Percentiles rank a stretch among this genome's conserved stretches.
Evolutionary conservation across 2,888 invertebrate species (phyloP).

Genomic region (Aproaerema taeniolella): DNA sequence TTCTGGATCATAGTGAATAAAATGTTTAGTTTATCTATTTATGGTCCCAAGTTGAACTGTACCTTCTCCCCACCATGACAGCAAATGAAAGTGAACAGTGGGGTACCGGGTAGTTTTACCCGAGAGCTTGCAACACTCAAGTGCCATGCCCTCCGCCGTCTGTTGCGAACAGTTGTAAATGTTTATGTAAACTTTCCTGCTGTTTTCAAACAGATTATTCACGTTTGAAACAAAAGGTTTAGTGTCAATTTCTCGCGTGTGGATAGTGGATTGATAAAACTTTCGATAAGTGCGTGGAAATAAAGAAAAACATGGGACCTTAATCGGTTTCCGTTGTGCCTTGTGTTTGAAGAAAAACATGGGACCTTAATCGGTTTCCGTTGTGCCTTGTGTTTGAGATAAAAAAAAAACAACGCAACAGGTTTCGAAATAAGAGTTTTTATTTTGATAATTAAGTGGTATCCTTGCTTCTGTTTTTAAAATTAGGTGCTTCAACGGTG

Average conservation of each 20-base stretch:
- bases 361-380: not conserved
- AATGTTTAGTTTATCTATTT: too few species aligned
- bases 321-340: too few species aligned
- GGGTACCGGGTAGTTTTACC: not conserved
- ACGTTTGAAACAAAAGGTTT: not conserved
- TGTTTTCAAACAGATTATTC: slow-evolving; percentile 34
- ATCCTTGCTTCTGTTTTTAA: too few species aligned
- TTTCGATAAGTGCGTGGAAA: not conserved
- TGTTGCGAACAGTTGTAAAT: slow-evolving; percentile 2
- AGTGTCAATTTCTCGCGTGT: not conserved
- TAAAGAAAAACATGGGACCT: too few species aligned
- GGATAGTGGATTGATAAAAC: not conserved
- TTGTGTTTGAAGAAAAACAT: not conserved
- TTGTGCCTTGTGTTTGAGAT: not conserved
- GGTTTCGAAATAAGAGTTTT: not conserved
- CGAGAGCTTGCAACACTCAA: slow-evolving; percentile 8
- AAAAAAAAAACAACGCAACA: not conserved
- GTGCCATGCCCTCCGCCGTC: slow-evolving; percentile 38
- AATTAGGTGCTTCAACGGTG: not conserved
- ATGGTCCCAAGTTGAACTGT: too few species aligned
- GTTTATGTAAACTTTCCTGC: slow-evolving; percentile 11
- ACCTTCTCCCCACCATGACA: too few species aligned
- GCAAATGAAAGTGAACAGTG: too few species aligned
- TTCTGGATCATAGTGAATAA: too few species aligned
- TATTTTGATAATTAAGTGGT: too few species aligned